Percentiles rank a stretch among this genome's conserved stretches.
phyloP scores from a whole-genome alignment of 2,888 invertebrate genomes.

The Cactoblastis cactorum region DNA sequence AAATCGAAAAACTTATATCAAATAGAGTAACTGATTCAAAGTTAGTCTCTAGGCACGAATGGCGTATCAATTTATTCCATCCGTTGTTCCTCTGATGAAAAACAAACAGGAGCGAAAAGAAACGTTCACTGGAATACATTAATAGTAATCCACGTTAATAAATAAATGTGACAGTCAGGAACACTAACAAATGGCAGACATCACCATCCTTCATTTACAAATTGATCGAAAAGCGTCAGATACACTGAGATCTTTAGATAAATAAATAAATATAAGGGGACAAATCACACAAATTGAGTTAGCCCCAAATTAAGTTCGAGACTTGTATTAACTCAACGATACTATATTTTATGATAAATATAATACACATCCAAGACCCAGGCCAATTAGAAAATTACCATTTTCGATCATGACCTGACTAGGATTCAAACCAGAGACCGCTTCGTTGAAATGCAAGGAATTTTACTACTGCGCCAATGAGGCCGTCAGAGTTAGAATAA shows the following conservation, averaged over 20 bases:
- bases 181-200: neutral
- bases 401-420: too few species aligned
- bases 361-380: too few species aligned
- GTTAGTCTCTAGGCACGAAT: neutral
- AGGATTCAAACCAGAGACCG: too few species aligned
- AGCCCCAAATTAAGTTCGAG: too few species aligned
- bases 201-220: neutral
- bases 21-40: neutral
- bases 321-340: too few species aligned
- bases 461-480: too few species aligned
- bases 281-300: too few species aligned
- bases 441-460: too few species aligned
- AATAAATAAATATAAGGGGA: too few species aligned
- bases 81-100: neutral
- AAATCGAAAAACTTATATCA: neutral
- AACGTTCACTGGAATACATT: slow-evolving; percentile 1
- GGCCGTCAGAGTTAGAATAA: too few species aligned
- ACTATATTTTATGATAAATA: too few species aligned
- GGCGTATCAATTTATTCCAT: neutral
- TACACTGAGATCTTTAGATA: neutral
- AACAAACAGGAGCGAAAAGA: neutral
- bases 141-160: slow-evolving; percentile 7
- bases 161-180: slow-evolving; percentile 3
- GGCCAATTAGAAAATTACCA: too few species aligned
- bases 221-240: neutral